phyloP scores from a whole-genome alignment of 2,113 vertebrate genomes.

The Malaclemys terrapin region DNA sequence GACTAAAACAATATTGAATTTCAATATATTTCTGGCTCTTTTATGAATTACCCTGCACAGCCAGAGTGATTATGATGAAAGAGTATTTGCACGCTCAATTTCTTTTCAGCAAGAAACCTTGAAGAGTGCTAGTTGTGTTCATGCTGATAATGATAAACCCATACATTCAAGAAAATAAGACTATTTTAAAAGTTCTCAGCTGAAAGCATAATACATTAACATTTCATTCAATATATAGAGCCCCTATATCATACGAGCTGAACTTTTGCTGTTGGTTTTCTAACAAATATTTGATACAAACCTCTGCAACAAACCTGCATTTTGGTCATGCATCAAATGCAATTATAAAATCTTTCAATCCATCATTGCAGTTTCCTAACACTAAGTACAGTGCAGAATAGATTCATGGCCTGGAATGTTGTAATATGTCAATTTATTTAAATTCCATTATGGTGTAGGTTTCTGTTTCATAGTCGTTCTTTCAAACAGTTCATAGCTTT shows the following conservation, averaged over 20 bases:
- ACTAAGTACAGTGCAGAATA: conserved; percentile 38
- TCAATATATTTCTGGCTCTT: conserved; percentile 82
- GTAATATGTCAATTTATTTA: conserved; percentile 14
- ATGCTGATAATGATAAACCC: conserved; percentile 71
- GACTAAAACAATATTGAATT: conserved; percentile 88
- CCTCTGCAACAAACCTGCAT: background rate
- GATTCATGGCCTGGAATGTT: conserved; percentile 7
- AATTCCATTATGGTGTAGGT: conserved; percentile 10
- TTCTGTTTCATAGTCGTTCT: background rate
- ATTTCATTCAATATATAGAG: conserved; percentile 42
- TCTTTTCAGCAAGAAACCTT: conserved; percentile 78
- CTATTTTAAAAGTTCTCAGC: conserved; percentile 59
- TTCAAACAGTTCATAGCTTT: background rate
- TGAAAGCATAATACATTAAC: conserved; percentile 54
- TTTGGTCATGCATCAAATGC: background rate
- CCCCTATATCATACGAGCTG: conserved; percentile 3
- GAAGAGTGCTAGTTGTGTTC: conserved; percentile 52
- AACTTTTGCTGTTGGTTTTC: conserved; percentile 7
- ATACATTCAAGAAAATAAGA: conserved; percentile 59
- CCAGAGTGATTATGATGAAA: conserved; percentile 82
- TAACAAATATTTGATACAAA: conserved; percentile 17
- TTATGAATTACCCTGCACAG: conserved; percentile 82
- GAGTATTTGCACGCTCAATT: conserved; percentile 81
- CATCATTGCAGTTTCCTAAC: background rate
- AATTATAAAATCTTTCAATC: conserved; percentile 44